These are phyloP conservation scores for Patella pellucida DNA, from an alignment of 2,888 invertebrate species.

Conservation along the genomic window DNA sequence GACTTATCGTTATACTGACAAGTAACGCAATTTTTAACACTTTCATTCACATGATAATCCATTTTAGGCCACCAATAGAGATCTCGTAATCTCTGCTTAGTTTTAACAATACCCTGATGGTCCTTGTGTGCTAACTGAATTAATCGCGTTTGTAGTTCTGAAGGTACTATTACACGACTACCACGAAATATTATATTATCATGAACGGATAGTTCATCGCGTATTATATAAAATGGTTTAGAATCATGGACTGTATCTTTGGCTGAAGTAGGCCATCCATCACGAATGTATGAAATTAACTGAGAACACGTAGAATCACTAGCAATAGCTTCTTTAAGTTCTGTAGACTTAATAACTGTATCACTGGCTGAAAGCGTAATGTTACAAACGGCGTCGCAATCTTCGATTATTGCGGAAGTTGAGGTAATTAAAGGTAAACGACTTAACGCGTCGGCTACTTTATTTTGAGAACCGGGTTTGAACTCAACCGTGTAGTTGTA, in stretches of 20 bases:
- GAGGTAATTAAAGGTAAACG: background rate
- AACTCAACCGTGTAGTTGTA: background rate
- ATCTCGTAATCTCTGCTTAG: slow-evolving; percentile 47
- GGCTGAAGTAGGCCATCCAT: too few relatives aligned
- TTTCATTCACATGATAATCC: slow-evolving; percentile 32
- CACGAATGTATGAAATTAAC: too few relatives aligned
- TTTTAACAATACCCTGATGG: slow-evolving; percentile 48
- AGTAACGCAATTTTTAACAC: slow-evolving; percentile 25
- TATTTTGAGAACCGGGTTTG: background rate
- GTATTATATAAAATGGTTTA: slow-evolving; percentile 24
- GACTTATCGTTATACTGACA: slow-evolving; percentile 18
- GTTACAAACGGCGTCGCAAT: too few relatives aligned
- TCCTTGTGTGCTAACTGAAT: slow-evolving; percentile 41
- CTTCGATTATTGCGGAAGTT: too few relatives aligned
- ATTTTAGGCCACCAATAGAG: slow-evolving; percentile 47
- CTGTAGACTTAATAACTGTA: too few relatives aligned
- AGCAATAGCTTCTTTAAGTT: too few relatives aligned
- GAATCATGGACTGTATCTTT: background rate
- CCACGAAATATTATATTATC: slow-evolving; percentile 46
- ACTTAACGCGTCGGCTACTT: background rate
- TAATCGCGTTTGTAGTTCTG: slow-evolving; percentile 10
- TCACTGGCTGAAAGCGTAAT: too few relatives aligned
- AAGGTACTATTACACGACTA: slow-evolving; percentile 14
- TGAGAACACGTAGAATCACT: too few relatives aligned
- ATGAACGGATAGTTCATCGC: slow-evolving; percentile 36